Conservation (phyloP, 2,888 invertebrate genomes). For the Ichneumon xanthorius region DNA sequence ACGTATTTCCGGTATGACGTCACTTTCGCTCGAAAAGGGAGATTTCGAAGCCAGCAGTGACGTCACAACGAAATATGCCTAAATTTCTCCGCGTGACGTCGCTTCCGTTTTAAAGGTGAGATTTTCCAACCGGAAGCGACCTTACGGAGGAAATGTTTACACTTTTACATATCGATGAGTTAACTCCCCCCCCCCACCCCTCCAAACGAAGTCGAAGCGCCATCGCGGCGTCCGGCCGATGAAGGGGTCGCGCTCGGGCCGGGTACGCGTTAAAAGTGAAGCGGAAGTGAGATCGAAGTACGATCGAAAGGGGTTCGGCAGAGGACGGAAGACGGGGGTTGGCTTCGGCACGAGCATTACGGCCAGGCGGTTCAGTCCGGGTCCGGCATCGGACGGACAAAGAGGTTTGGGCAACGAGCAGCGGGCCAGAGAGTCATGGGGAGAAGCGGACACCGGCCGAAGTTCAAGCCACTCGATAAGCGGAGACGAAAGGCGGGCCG, state of each 20-base stretch:
- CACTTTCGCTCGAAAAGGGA: too few species aligned
- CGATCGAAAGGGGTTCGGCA: conserved; percentile 32
- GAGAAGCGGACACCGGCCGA: conserved; percentile 64
- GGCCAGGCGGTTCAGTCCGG: conserved; percentile 43
- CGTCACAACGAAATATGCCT: too few species aligned
- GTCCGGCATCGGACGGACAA: conserved; percentile 47
- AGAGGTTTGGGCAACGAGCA: conserved; percentile 45
- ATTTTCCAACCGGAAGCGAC: background rate
- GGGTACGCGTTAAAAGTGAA: conserved; percentile 68
- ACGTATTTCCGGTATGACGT: too few species aligned
- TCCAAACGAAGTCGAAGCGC: background rate
- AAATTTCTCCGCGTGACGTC: too few species aligned
- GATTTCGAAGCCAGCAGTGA: too few species aligned
- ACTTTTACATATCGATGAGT: background rate
- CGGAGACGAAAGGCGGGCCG: conserved; percentile 18
- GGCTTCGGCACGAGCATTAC: background rate
- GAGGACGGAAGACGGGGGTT: conserved; percentile 45
- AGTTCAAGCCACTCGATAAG: conserved; percentile 6
- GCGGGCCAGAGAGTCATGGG: conserved; percentile 66
- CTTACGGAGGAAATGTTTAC: background rate
- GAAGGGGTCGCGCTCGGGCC: background rate
- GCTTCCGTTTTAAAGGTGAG: too few species aligned
- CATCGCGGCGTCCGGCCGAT: background rate
- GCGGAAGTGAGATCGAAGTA: conserved; percentile 37
- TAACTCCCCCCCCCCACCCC: too few species aligned